A percentile compares a stretch with the other conserved stretches of the same genome.
Evolutionary conservation across 2,797 vertebrate genomes (phyloP).

Genomic region (Acanthiza pusilla): DNA sequence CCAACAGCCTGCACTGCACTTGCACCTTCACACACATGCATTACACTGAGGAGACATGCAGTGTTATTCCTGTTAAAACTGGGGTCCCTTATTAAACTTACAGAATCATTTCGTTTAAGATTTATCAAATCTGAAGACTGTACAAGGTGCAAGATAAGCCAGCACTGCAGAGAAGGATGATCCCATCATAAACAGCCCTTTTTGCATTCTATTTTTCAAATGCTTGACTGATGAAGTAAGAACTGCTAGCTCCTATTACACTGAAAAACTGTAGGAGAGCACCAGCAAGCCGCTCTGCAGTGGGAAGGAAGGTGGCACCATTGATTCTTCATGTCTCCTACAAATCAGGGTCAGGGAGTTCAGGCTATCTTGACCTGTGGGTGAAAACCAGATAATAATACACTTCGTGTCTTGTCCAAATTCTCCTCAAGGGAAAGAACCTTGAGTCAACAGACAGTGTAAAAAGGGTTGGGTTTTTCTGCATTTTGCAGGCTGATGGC

Average conservation of each 20-base stretch:
- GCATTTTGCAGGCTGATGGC: neutral
- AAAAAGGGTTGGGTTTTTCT: neutral
- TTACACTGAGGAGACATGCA: accelerated
- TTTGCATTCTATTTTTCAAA: neutral
- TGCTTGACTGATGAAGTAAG: neutral
- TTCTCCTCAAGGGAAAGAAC: neutral
- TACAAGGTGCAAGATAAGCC: neutral
- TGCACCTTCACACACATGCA: accelerated
- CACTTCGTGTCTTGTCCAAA: neutral
- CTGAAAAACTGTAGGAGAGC: neutral
- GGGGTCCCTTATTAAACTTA: neutral
- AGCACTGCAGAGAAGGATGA: neutral
- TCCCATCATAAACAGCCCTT: neutral
- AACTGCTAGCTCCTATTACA: neutral
- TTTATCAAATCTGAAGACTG: neutral
- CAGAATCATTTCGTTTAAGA: neutral
- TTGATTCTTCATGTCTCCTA: neutral
- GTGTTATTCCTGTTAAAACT: neutral
- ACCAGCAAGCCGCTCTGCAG: neutral
- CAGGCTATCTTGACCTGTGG: neutral
- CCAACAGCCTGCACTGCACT: too few species aligned
- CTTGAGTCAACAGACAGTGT: neutral
- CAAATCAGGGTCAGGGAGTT: neutral
- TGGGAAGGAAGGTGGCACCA: neutral
- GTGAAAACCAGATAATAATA: neutral